Percentiles rank a stretch among this genome's conserved stretches.
These are phyloP conservation scores for Pammene fasciana DNA, from an alignment of 2,888 invertebrate species.

Conservation along the genomic window DNA sequence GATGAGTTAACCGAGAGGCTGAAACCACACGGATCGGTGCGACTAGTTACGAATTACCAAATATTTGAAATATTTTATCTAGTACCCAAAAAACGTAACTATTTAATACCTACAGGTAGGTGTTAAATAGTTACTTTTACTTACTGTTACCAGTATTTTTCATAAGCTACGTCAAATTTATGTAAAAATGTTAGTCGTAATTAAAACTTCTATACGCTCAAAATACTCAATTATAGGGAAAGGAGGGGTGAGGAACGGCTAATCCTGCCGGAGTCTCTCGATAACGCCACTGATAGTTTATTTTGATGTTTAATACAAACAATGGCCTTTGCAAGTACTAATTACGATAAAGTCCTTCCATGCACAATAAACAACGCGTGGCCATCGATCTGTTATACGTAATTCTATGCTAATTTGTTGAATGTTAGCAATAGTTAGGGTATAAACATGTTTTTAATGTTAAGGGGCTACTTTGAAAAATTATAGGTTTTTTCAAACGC, in stretches of 20 bases:
- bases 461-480: too few relatives aligned
- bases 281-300: conserved; percentile 57
- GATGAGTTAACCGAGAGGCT: conserved; percentile 3
- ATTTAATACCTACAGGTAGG: too few relatives aligned
- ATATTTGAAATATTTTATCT: too few relatives aligned
- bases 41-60: not conserved
- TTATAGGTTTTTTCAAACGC: too few relatives aligned
- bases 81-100: too few relatives aligned
- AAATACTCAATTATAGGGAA: conserved; percentile 9
- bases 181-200: too few relatives aligned
- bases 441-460: too few relatives aligned
- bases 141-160: too few relatives aligned
- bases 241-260: conserved; percentile 60
- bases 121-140: too few relatives aligned
- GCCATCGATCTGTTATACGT: conserved; percentile 11
- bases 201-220: too few relatives aligned
- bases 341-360: conserved; percentile 52
- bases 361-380: conserved; percentile 38
- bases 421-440: not conserved
- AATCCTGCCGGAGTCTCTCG: conserved; percentile 53
- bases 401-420: not conserved
- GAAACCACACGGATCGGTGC: conserved; percentile 2
- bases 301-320: conserved; percentile 57
- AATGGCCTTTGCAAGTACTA: conserved; percentile 52
- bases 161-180: too few relatives aligned